These are phyloP conservation scores for Upupa epops DNA, from an alignment of 2,113 vertebrate species.

Conservation along the genomic window DNA sequence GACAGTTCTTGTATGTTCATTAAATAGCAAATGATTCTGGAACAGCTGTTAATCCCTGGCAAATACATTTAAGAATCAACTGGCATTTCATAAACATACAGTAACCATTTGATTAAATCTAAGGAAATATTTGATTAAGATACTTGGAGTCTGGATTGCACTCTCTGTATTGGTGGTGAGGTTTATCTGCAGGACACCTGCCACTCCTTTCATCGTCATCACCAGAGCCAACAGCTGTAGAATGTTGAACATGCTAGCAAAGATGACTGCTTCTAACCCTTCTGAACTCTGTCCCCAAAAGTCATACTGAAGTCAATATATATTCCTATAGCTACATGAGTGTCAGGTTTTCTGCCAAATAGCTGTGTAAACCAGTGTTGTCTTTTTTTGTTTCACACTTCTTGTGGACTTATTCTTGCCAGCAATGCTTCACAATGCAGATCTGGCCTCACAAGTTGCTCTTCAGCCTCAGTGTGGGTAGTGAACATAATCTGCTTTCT, in stretches of 20 bases:
- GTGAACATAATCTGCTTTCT: neutral
- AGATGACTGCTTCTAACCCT: neutral
- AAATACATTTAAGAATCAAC: slow-evolving; percentile 51
- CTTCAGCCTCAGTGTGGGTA: neutral
- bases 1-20: slow-evolving; percentile 21
- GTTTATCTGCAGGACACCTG: neutral
- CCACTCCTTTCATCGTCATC: neutral
- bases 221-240: neutral
- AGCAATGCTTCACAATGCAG: neutral
- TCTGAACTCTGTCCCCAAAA: neutral
- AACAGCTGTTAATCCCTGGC: slow-evolving; percentile 44
- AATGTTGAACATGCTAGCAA: neutral
- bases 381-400: neutral
- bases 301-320: neutral
- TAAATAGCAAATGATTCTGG: slow-evolving; percentile 31
- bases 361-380: neutral
- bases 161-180: neutral
- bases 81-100: slow-evolving; percentile 57
- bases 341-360: neutral
- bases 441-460: neutral
- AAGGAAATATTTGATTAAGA: slow-evolving; percentile 44
- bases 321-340: neutral
- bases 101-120: slow-evolving; percentile 13
- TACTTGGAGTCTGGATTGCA: neutral
- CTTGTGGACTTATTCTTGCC: neutral